Evolutionary conservation across 2,888 invertebrate genomes (phyloP).

Genomic region (Arrhopalites spinosus): DNA sequence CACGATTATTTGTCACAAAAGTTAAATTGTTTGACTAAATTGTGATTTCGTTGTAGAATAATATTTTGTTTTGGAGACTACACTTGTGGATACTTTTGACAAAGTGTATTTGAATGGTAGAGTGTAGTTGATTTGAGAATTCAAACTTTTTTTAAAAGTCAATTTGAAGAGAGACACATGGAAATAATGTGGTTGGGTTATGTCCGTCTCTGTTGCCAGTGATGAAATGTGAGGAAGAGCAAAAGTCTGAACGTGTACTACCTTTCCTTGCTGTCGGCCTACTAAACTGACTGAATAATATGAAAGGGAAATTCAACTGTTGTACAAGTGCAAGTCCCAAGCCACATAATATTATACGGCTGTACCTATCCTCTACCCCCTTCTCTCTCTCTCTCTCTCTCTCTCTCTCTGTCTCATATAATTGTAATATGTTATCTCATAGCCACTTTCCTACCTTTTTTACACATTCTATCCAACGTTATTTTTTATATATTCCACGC

Average conservation of each 20-base stretch:
- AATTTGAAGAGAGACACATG: neutral
- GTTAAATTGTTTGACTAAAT: neutral
- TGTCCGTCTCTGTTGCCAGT: constrained; percentile 8
- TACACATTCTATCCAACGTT: constrained; percentile 1
- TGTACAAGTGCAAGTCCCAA: neutral
- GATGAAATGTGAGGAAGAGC: constrained; percentile 11
- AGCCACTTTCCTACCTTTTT: neutral
- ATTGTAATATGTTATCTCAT: neutral
- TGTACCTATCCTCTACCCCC: neutral
- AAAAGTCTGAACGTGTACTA: constrained; percentile 5
- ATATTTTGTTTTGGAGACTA: no score
- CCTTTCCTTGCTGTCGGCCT: neutral
- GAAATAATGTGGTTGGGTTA: no score
- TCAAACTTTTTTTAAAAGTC: no score
- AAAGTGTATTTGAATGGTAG: no score
- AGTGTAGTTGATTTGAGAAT: no score
- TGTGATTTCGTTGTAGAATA: no score
- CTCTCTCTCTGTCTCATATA: neutral
- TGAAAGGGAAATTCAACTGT: constrained; percentile 41
- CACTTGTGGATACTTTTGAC: no score
- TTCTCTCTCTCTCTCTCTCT: constrained; percentile 4
- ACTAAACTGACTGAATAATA: constrained; percentile 34
- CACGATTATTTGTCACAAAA: neutral
- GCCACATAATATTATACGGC: neutral
- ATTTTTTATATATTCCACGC: neutral